These are phyloP conservation scores for Drosophila lacertosa DNA, from an alignment of 1,140 invertebrate species.

Conservation along the genomic window DNA sequence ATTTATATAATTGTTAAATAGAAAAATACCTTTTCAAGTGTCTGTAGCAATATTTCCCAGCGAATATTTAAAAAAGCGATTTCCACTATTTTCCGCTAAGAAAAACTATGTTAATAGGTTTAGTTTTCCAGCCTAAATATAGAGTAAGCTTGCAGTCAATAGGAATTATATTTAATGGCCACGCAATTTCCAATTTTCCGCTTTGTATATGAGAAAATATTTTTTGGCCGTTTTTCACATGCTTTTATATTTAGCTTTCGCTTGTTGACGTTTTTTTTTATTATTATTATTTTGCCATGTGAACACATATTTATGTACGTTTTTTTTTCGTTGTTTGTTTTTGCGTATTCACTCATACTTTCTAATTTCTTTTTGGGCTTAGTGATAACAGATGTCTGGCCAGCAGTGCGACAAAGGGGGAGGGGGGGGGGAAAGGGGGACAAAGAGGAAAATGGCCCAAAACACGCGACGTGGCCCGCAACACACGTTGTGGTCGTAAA, in stretches of 20 bases:
- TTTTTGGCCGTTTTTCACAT: background rate
- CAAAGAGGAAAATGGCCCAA: constrained; percentile 20
- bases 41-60: too few species aligned
- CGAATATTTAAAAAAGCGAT: too few species aligned
- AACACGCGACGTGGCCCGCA: constrained; percentile 38
- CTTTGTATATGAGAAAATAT: background rate
- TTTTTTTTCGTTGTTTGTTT: constrained; percentile 3
- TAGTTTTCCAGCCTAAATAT: background rate
- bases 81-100: too few species aligned
- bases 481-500: constrained; percentile 68
- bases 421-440: too few species aligned
- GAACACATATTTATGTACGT: background rate
- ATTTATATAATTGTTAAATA: too few species aligned
- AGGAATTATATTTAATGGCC: background rate
- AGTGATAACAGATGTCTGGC: constrained; percentile 47
- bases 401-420: too few species aligned
- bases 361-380: constrained; percentile 41
- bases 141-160: background rate
- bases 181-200: background rate
- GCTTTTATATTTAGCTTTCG: constrained; percentile 3
- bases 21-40: too few species aligned
- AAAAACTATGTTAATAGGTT: too few species aligned
- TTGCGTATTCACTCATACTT: constrained; percentile 48
- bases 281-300: too few species aligned
- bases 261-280: constrained; percentile 14